Percentiles rank a stretch among this genome's conserved stretches.
phyloP scores from a whole-genome alignment of 1,140 invertebrate species.

The Drosophila pachea region DNA sequence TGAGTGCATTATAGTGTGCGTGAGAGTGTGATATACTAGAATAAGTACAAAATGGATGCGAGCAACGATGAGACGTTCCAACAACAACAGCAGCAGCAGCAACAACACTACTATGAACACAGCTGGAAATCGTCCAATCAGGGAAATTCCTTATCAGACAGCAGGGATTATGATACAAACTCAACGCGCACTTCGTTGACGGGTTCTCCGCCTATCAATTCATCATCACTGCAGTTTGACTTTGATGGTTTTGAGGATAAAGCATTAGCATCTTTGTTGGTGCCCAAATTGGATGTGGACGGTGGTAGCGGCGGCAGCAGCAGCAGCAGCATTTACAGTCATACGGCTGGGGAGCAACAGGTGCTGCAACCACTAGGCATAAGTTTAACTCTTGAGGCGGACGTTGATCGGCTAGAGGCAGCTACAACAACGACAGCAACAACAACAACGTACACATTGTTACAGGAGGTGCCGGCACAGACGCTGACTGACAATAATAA shows the following conservation, averaged over 20 bases:
- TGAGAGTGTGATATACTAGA: slow-evolving; percentile 51
- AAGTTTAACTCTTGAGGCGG: slow-evolving; percentile 56
- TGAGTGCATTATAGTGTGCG: slow-evolving; percentile 21
- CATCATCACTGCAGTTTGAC: slow-evolving; percentile 43
- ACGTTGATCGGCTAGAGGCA: slow-evolving; percentile 36
- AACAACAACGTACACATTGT: slow-evolving; percentile 35
- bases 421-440: slow-evolving; percentile 23
- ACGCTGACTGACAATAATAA: slow-evolving; percentile 20
- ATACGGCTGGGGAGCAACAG: slow-evolving; percentile 66
- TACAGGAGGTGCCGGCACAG: slow-evolving; percentile 32
- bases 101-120: slow-evolving; percentile 44
- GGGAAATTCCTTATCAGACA: slow-evolving; percentile 72
- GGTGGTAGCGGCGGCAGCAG: slow-evolving; percentile 22
- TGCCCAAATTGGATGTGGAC: slow-evolving; percentile 44
- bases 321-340: slow-evolving; percentile 20
- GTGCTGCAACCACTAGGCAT: slow-evolving; percentile 72
- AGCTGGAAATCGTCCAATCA: slow-evolving; percentile 46
- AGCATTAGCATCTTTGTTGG: slow-evolving; percentile 50
- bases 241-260: slow-evolving; percentile 53
- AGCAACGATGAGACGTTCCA: slow-evolving; percentile 36
- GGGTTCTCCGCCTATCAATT: slow-evolving; percentile 53
- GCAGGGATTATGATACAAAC: slow-evolving; percentile 73
- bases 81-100: slow-evolving; percentile 45
- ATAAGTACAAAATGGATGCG: slow-evolving; percentile 62
- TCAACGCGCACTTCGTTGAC: slow-evolving; percentile 66